These are phyloP conservation scores for Heliocidaris tuberculata DNA, from an alignment of 35 echinoderm and acorn worm genomes.

Conservation along the genomic window DNA sequence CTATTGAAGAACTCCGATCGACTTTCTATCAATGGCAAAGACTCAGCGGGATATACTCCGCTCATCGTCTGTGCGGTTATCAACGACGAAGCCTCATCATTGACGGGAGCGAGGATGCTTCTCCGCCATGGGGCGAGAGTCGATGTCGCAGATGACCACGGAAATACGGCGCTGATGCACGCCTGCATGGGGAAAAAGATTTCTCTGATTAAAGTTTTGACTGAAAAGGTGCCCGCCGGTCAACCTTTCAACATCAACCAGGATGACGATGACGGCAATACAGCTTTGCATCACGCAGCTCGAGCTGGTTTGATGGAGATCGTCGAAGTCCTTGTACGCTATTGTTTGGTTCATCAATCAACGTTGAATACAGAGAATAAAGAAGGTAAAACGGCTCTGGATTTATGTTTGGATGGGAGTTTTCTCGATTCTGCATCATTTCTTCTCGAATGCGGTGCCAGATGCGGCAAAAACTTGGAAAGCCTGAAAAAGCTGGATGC, in stretches of 20 bases:
- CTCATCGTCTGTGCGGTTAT: conserved; percentile 42
- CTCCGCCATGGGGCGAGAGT: conserved; percentile 48
- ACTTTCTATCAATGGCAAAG: conserved; percentile 17
- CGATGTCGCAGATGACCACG: conserved; percentile 5
- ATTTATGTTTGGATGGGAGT: background rate
- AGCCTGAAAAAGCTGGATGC: background rate
- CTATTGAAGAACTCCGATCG: background rate
- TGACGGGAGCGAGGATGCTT: conserved; percentile 17
- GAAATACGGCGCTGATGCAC: conserved; percentile 51
- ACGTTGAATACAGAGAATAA: background rate
- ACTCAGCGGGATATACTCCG: conserved; percentile 26
- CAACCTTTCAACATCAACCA: conserved; percentile 42
- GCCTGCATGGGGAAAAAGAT: conserved; percentile 35
- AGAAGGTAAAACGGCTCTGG: background rate
- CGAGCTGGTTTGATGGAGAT: conserved; percentile 34
- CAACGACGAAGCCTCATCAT: conserved; percentile 1
- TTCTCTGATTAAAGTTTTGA: background rate
- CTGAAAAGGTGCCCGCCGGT: conserved; percentile 19
- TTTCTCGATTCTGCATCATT: background rate
- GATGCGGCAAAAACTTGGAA: conserved; percentile 24
- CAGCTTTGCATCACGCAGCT: conserved; percentile 58
- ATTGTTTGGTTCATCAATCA: background rate
- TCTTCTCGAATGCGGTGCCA: background rate
- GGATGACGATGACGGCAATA: conserved; percentile 55
- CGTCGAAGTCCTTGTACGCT: background rate